A percentile compares a stretch with the other conserved stretches of the same genome.
Conservation (phyloP, 2,888 invertebrate species). For the Chalcis sispes region DNA sequence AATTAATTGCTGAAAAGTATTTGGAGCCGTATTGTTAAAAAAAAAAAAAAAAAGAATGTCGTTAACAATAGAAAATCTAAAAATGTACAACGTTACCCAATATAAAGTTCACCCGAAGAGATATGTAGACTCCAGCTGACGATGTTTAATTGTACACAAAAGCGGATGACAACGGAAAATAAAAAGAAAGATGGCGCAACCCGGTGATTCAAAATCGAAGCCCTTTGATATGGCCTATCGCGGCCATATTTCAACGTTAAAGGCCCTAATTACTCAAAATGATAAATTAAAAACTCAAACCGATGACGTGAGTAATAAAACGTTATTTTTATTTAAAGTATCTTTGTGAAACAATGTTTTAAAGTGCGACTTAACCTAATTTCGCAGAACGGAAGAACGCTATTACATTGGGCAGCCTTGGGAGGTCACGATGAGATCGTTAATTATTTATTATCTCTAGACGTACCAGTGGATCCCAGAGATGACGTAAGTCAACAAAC, state of each 20-base stretch:
- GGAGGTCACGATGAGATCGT: slow-evolving; percentile 87
- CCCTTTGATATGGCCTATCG: slow-evolving; percentile 82
- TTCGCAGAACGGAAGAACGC: slow-evolving; percentile 82
- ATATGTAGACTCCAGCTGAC: slow-evolving; percentile 17
- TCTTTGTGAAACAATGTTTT: neutral
- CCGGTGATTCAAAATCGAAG: slow-evolving; percentile 20
- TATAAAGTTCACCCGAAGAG: too few species aligned
- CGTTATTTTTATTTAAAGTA: neutral
- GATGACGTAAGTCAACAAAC: slow-evolving; percentile 82
- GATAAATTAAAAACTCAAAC: slow-evolving; percentile 75
- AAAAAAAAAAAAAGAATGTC: too few species aligned
- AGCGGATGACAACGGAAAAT: too few species aligned
- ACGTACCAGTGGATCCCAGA: slow-evolving; percentile 82
- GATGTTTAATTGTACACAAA: too few species aligned
- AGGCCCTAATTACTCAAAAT: slow-evolving; percentile 80
- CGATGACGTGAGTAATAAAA: slow-evolving; percentile 77
- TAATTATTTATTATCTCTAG: slow-evolving; percentile 81
- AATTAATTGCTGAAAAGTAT: too few species aligned
- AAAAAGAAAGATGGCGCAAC: slow-evolving; percentile 36
- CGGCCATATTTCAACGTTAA: slow-evolving; percentile 83
- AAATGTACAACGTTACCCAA: neutral
- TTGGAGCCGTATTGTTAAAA: too few species aligned
- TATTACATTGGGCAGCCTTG: slow-evolving; percentile 88
- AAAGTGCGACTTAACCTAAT: slow-evolving; percentile 46
- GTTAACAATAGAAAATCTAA: neutral